Conservation (phyloP, 2,888 invertebrate genomes). For the Apotomis turbidana region DNA sequence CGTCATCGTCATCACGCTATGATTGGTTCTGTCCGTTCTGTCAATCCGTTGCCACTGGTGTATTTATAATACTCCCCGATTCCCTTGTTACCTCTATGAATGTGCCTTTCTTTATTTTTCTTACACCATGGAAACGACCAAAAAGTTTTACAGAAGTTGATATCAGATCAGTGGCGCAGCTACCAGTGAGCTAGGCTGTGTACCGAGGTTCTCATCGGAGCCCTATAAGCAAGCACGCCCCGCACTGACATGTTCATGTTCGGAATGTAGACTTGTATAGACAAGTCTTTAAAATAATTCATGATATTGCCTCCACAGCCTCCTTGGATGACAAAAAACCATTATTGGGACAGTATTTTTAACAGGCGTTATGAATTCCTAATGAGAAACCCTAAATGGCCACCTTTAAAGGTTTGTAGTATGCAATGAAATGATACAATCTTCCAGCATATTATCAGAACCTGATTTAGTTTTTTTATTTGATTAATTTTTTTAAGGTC, state of each 20-base stretch:
- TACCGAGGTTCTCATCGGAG: no score
- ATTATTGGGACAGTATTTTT: slow-evolving; percentile 70
- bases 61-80: no score
- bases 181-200: no score
- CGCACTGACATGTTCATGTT: neutral
- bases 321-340: slow-evolving; percentile 60
- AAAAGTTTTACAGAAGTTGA: no score
- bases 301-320: slow-evolving; percentile 56
- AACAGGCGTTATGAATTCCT: slow-evolving; percentile 72
- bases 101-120: no score
- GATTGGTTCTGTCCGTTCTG: no score
- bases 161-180: no score
- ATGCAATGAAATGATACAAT: neutral
- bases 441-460: neutral
- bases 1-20: no score
- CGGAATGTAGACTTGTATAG: neutral
- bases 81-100: no score
- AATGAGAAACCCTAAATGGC: slow-evolving; percentile 74
- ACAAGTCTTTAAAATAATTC: neutral
- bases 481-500: slow-evolving; percentile 56
- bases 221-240: no score
- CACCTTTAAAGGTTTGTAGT: slow-evolving; percentile 66
- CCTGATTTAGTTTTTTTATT: neutral
- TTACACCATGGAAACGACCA: no score
- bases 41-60: no score